Evolutionary conservation across 2,888 invertebrate species (phyloP).

Genomic region (Orgyia antiqua): DNA sequence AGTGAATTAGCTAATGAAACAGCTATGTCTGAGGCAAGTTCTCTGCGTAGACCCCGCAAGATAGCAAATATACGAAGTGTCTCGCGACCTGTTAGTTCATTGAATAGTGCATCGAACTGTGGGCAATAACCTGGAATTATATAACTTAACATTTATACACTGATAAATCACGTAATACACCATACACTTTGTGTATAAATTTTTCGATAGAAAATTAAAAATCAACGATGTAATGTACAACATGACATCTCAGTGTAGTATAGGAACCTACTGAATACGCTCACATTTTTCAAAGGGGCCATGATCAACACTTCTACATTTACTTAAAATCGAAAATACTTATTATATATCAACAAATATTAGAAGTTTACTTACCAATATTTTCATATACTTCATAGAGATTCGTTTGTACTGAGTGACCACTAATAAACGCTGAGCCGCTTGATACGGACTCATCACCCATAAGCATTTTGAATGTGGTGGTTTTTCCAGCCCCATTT

Average conservation of each 20-base stretch:
- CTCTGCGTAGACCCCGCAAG: conserved; percentile 78
- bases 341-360: neutral
- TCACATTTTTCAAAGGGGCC: no score
- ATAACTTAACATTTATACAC: no score
- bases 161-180: no score
- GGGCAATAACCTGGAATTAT: conserved; percentile 81
- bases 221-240: no score
- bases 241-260: no score
- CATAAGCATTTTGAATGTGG: conserved; percentile 93
- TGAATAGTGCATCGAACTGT: conserved; percentile 85
- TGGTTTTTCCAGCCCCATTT: conserved; percentile 93
- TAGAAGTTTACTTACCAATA: conserved; percentile 61
- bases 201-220: no score
- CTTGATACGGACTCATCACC: conserved; percentile 85
- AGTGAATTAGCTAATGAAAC: conserved; percentile 71
- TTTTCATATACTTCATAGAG: conserved; percentile 79
- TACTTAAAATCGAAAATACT: no score
- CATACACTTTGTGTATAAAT: no score
- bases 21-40: conserved; percentile 46
- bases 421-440: conserved; percentile 84
- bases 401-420: conserved; percentile 67
- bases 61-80: conserved; percentile 81
- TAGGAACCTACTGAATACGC: no score
- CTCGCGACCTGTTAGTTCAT: conserved; percentile 85
- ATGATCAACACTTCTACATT: no score